Conservation (phyloP, 2,797 vertebrate genomes). For the Rachycentron canadum region DNA sequence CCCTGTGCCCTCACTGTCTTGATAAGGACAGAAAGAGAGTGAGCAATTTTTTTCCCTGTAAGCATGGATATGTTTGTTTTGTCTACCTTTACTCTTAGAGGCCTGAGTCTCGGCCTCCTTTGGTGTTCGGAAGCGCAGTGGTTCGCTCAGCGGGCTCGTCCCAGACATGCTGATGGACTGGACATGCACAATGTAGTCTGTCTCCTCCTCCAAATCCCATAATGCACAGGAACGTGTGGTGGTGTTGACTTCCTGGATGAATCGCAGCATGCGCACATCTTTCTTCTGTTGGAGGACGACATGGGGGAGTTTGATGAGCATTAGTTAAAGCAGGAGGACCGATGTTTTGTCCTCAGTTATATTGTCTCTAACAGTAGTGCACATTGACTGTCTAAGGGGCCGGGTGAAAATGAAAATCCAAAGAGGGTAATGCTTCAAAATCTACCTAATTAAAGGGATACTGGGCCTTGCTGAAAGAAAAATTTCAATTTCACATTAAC, state of each 20-base stretch:
- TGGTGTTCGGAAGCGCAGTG: constrained; percentile 93
- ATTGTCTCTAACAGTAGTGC: neutral
- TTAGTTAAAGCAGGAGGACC: neutral
- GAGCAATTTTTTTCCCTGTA: constrained; percentile 2
- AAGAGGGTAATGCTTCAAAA: neutral
- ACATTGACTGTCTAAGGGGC: neutral
- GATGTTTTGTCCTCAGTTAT: neutral
- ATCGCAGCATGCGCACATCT: constrained; percentile 95
- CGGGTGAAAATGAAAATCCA: neutral
- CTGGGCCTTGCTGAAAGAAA: neutral
- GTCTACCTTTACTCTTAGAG: constrained; percentile 92
- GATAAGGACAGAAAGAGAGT: constrained; percentile 30
- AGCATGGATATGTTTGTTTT: constrained; percentile 16
- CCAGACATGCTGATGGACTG: constrained; percentile 94
- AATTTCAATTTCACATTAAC: neutral
- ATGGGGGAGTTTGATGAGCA: constrained; percentile 9
- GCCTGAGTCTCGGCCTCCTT: constrained; percentile 93
- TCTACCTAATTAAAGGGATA: neutral
- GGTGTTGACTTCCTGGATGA: constrained; percentile 99
- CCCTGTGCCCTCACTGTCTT: constrained; percentile 23
- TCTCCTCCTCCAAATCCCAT: constrained; percentile 97
- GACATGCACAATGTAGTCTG: constrained; percentile 97
- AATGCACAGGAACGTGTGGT: constrained; percentile 95
- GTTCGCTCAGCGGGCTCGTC: constrained; percentile 92
- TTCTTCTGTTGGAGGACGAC: constrained; percentile 88